Evolutionary conservation across 23 tunicate genomes (phyloP), one percentile per base, ranked within the genome.

Genomic region (Phallusia fumigata): DNA sequence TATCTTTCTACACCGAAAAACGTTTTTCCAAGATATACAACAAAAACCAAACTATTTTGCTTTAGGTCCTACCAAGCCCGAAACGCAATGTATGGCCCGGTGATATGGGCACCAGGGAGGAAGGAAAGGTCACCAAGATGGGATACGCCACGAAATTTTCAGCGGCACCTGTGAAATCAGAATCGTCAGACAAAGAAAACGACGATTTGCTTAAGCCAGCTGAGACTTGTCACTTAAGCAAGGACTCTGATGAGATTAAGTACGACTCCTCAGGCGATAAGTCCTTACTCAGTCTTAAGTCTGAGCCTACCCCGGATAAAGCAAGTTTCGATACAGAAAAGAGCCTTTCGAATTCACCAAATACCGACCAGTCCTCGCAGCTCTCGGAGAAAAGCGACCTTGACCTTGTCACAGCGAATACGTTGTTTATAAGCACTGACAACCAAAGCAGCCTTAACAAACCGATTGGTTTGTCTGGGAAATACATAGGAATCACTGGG

Each of bases 401-500:
- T 31, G 88, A 84, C 64, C 76, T 33, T 31, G 30, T 84, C n/a
- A 84, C 88, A 6, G 88, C 88, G 13, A 84, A 76, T 24, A 84
- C 88, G 6, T 52, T 84, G 21, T 84, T 84, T 44, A 84, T 84
- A 32, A 84, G 76, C 88, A 33, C 79, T 31, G 81, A 75, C 80
- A 72, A 77, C 76, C 52, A 76, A 22, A 31, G 34, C 24, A 76
- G 81, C 21, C 24, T 64, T 18, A 64, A 74, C 16, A 75, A 75
- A 35, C 90, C 90, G 65, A 78, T 87, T 16, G 81, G 80, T 30
- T 51, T 87, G 53, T 87, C 90, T 18, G 90, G 90, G 33, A 87
- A 87, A 74, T 87, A 87, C 74, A 87, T 87, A 18, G 90, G 90
- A 11, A 81, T 87, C 2, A 87, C 90, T 21, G 90, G 90, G 22